These are phyloP conservation scores for Pterostichus madidus DNA, from an alignment of 2,888 invertebrate genomes.

Conservation along the genomic window DNA sequence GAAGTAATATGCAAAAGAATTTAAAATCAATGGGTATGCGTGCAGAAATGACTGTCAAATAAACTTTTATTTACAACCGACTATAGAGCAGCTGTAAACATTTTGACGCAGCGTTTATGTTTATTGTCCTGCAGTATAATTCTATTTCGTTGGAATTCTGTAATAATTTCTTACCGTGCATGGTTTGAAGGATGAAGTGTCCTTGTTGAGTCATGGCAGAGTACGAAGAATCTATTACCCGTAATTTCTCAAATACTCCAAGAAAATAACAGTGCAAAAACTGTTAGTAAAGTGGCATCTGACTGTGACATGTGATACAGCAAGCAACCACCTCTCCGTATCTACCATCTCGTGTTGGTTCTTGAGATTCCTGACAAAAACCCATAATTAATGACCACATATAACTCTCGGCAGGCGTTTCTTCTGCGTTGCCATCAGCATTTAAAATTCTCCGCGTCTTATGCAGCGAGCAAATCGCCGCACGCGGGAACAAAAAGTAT, in stretches of 20 bases:
- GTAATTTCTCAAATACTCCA: constrained; percentile 51
- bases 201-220: constrained; percentile 21
- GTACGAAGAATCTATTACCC: constrained; percentile 39
- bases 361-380: constrained; percentile 50
- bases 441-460: constrained; percentile 61
- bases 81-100: too few species aligned
- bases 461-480: constrained; percentile 51
- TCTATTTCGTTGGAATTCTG: too few species aligned
- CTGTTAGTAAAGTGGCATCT: constrained; percentile 41
- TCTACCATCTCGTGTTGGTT: constrained; percentile 40
- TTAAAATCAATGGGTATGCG: too few species aligned
- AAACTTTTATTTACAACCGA: too few species aligned
- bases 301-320: constrained; percentile 56
- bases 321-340: constrained; percentile 43
- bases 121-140: too few species aligned
- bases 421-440: constrained; percentile 53
- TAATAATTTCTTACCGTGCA: not conserved
- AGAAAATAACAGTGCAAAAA: constrained; percentile 50
- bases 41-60: too few species aligned
- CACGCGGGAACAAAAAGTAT: constrained; percentile 57
- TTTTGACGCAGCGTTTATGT: too few species aligned
- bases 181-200: constrained; percentile 17
- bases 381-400: constrained; percentile 56
- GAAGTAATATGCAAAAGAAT: too few species aligned
- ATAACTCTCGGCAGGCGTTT: constrained; percentile 52